Percentiles rank a stretch among this genome's conserved stretches.
Conservation (phyloP, 2,888 invertebrate species). For the Gymnocheta viridis region DNA sequence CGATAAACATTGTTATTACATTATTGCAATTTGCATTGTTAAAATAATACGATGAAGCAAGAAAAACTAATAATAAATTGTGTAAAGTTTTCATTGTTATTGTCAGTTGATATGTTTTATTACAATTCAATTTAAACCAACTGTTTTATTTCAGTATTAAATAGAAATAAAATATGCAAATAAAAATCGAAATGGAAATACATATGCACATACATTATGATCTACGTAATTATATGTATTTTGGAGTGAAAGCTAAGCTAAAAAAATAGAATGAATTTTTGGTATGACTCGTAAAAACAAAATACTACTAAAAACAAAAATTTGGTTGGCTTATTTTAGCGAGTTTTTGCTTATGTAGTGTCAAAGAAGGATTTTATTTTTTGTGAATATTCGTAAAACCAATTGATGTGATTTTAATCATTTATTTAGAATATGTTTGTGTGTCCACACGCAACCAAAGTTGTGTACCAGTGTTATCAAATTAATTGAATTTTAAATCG, state of each 20-base stretch:
- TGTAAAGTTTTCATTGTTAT: not conserved
- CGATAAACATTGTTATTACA: constrained; percentile 42
- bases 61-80: not conserved
- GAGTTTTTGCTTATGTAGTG: not conserved
- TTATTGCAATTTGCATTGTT: constrained; percentile 48
- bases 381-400: no score
- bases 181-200: not conserved
- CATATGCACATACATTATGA: not conserved
- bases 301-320: not conserved
- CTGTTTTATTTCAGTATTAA: not conserved
- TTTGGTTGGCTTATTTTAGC: not conserved
- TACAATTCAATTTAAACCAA: not conserved
- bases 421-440: no score
- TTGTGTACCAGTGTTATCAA: no score
- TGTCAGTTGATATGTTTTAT: constrained; percentile 18
- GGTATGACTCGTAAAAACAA: not conserved
- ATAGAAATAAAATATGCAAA: not conserved
- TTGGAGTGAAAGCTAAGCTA: not conserved
- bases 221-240: no score
- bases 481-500: no score
- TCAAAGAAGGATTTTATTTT: no score
- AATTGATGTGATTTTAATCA: no score
- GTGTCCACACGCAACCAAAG: no score
- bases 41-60: not conserved
- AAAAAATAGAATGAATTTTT: not conserved